These are phyloP conservation scores for Poecilia wingei DNA, from an alignment of 2,797 vertebrate genomes.

Conservation along the genomic window DNA sequence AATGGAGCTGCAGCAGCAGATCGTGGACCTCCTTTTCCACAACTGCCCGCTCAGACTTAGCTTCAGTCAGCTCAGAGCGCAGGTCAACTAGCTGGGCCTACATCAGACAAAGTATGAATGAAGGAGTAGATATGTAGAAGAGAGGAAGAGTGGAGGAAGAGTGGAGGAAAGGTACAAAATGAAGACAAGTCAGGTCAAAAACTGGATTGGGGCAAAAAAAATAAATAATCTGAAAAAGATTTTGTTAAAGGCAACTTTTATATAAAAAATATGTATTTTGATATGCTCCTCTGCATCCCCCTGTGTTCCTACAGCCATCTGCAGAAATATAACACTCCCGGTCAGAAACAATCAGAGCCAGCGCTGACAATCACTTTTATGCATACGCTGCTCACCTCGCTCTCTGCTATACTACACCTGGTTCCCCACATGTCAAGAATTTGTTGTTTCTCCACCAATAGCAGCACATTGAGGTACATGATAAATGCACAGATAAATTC, in stretches of 20 bases:
- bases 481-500: not conserved
- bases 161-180: not conserved
- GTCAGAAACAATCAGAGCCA: too few relatives aligned
- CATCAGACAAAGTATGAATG: not conserved
- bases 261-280: too few relatives aligned
- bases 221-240: not conserved
- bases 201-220: not conserved
- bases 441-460: too few relatives aligned
- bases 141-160: not conserved
- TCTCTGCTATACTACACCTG: too few relatives aligned
- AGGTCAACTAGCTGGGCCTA: slow-evolving; percentile 96
- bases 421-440: too few relatives aligned
- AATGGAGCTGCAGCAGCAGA: slow-evolving; percentile 93
- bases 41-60: slow-evolving; percentile 88
- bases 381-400: too few relatives aligned
- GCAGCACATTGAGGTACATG: not conserved
- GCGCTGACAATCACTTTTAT: too few relatives aligned
- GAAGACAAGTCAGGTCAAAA: not conserved
- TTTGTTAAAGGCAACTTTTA: not conserved
- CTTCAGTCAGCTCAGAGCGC: slow-evolving; percentile 93
- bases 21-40: slow-evolving; percentile 93
- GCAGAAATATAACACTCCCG: too few relatives aligned
- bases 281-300: too few relatives aligned
- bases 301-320: too few relatives aligned
- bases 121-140: not conserved